Evolutionary conservation across 2,797 vertebrate species (phyloP), one percentile per base, ranked within the genome.

Genomic region (Thalassophryne amazonica): DNA sequence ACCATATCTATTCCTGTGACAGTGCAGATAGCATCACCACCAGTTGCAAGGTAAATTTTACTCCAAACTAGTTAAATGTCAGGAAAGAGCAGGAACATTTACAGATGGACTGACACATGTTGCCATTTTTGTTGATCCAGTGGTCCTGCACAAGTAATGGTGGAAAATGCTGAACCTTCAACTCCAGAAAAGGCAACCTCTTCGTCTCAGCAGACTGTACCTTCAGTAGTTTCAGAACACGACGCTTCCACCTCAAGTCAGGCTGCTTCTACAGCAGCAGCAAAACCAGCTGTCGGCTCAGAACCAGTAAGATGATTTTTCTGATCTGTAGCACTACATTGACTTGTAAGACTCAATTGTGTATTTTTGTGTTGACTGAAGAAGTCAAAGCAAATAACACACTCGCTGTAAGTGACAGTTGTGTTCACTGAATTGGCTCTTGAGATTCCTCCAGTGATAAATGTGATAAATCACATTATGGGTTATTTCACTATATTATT

Each of bases 1-100:
- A 24, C 34, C 41, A 72, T 60, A 61, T 55, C 43, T 27, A 6
- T 47, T 34, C 25, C 39, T 22, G 50, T 35, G 18, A 31, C 49
- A 3, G 12, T 39, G 1, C 46, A 52, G n/a, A 13, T 22, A 2
- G 15, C 35, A 22, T 22, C 43, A 5, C 25, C 45, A 5, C 31
- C 52, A 10, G 33, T 20, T 12, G 53, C 66, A 29, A 84, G 86
- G 90, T 91, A 78, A 34, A 13, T 9, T 16, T 50, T 13, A 13
- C n/a, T 29, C 41, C 5, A 24, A 14, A 5, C 6, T n/a, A 11
- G 27, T 31, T 7, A 47, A 21, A 12, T 38, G 3, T 22, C 5
- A 23, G 2, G 13, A 1, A 46, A 32, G 13, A 18, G 23, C 6
- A 21, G 10, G 16, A 3, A 2, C 2, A 11, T 11, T 4, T 17